phyloP scores from a whole-genome alignment of 2,113 vertebrate genomes.

The Phylloscopus whistleri region DNA sequence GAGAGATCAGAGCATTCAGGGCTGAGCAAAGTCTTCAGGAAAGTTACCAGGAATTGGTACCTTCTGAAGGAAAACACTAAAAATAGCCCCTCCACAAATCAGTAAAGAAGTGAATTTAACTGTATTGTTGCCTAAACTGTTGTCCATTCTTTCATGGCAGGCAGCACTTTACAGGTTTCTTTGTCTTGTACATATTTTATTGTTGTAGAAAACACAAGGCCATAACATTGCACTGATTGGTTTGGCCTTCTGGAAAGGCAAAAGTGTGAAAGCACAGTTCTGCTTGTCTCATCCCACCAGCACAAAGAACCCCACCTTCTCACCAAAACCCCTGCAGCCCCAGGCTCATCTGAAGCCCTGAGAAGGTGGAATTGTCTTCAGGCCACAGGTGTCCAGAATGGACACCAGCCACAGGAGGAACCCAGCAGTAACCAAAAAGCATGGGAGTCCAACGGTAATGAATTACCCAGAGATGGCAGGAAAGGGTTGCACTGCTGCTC shows the following conservation, averaged over 20 bases:
- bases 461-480: background rate
- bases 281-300: rapidly evolving
- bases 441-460: background rate
- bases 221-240: rapidly evolving
- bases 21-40: background rate
- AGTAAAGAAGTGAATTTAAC: background rate
- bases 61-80: rapidly evolving
- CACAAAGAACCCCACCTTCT: rapidly evolving
- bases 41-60: background rate
- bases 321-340: background rate
- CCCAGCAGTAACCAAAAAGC: background rate
- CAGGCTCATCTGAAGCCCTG: background rate
- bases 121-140: background rate
- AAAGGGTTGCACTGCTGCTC: background rate
- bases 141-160: background rate
- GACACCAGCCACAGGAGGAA: background rate
- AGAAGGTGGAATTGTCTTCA: background rate
- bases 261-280: background rate
- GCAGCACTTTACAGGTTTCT: background rate
- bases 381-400: no score
- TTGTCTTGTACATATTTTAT: rapidly evolving
- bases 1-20: background rate
- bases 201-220: background rate
- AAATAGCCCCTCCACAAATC: background rate
- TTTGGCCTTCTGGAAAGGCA: background rate